Conservation (phyloP, 2,888 invertebrate genomes). For the Polia nebulosa region DNA sequence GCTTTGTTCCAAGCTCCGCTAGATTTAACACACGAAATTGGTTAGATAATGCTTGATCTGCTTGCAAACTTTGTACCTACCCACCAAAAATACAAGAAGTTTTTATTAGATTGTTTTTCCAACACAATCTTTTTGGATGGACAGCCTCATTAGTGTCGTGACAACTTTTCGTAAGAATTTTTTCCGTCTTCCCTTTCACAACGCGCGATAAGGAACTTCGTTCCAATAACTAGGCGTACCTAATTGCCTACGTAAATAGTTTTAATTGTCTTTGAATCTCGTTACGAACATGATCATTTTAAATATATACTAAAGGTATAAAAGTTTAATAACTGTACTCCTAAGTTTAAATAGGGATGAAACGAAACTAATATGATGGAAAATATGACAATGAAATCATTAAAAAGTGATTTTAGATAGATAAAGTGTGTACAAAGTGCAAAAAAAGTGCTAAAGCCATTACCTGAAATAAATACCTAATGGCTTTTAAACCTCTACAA, state of each 20-base stretch:
- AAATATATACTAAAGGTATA: background rate
- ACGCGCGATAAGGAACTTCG: too few species aligned
- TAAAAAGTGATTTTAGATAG: constrained; percentile 16
- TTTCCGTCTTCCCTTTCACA: too few species aligned
- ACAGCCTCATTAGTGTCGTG: too few species aligned
- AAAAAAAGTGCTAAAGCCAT: background rate
- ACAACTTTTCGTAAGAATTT: too few species aligned
- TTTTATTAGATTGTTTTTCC: too few species aligned
- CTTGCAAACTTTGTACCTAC: too few species aligned
- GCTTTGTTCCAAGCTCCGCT: too few species aligned
- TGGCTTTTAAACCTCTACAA: constrained; percentile 11
- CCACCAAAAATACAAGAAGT: too few species aligned
- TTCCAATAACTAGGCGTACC: background rate
- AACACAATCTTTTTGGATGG: too few species aligned
- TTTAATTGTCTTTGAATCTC: constrained; percentile 9
- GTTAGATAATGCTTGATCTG: too few species aligned
- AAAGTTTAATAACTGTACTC: constrained; percentile 1
- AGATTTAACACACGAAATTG: too few species aligned
- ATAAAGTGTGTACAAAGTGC: constrained; percentile 5
- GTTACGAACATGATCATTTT: background rate
- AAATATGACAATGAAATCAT: constrained; percentile 22
- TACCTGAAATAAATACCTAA: constrained; percentile 6
- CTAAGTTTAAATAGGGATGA: background rate
- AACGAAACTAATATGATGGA: constrained; percentile 32
- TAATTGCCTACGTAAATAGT: constrained; percentile 7